Evolutionary conservation across 2,888 invertebrate genomes (phyloP).

Genomic region (Pinctada fucata): DNA sequence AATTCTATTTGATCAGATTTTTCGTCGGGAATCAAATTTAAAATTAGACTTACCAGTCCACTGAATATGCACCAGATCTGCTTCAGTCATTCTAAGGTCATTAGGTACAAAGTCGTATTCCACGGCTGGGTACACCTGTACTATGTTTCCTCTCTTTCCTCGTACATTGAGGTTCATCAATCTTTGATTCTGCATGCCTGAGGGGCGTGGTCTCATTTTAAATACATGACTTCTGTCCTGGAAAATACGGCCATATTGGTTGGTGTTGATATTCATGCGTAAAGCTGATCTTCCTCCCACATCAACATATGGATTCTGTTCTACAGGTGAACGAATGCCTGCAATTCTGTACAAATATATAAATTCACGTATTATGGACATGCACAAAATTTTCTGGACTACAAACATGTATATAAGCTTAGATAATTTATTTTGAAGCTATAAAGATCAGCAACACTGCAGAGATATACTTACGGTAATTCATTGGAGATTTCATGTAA

Average conservation of each 20-base stretch:
- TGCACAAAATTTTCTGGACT: too few relatives aligned
- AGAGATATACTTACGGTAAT: not conserved
- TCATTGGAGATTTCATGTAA: not conserved
- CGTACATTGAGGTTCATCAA: conserved; percentile 72
- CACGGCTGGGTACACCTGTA: conserved; percentile 74
- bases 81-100: conserved; percentile 50
- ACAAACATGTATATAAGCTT: too few relatives aligned
- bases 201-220: conserved; percentile 64
- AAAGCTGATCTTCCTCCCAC: conserved; percentile 68
- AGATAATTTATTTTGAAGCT: too few relatives aligned
- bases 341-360: conserved; percentile 13
- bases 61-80: conserved; percentile 73
- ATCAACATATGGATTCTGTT: conserved; percentile 72
- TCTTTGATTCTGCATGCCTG: conserved; percentile 43
- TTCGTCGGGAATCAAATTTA: too few relatives aligned
- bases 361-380: not conserved
- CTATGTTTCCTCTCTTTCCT: conserved; percentile 75
- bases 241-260: conserved; percentile 74
- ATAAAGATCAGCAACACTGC: too few relatives aligned
- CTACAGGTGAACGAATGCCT: conserved; percentile 66
- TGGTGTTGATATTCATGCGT: conserved; percentile 74
- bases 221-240: conserved; percentile 75
- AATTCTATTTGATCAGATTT: too few relatives aligned
- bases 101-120: conserved; percentile 75
- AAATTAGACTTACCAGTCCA: conserved; percentile 66